Evolutionary conservation across 2,113 vertebrate species (phyloP).

Genomic region (Phylloscopus whistleri): DNA sequence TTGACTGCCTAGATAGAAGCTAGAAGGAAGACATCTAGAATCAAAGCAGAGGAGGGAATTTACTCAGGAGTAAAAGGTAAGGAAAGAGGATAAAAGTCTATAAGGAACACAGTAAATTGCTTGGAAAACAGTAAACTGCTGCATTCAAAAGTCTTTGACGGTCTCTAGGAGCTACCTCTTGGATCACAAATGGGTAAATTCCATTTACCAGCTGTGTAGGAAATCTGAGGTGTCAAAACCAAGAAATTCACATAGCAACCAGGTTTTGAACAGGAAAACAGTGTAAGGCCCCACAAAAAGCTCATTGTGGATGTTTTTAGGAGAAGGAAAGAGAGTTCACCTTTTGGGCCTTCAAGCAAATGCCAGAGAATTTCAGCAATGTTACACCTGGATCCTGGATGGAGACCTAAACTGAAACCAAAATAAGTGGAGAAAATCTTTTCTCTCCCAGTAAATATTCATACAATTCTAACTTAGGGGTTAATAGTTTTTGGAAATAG

Average conservation of each 20-base stretch:
- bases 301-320: background rate
- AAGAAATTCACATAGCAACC: background rate
- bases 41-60: background rate
- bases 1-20: background rate
- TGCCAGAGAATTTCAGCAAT: slow-evolving; percentile 21
- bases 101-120: background rate
- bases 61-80: background rate
- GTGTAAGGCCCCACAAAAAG: background rate
- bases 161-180: background rate
- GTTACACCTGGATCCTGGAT: background rate
- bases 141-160: background rate
- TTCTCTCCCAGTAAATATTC: background rate
- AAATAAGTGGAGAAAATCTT: background rate
- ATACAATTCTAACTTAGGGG: background rate
- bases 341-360: background rate
- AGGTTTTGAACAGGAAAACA: background rate
- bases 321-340: background rate
- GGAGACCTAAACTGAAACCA: background rate
- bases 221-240: background rate
- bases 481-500: background rate
- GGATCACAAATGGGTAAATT: background rate
- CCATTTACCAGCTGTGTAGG: background rate
- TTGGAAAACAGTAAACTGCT: background rate
- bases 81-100: background rate
- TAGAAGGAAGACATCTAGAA: background rate